Percentiles rank a stretch among this genome's conserved stretches.
phyloP scores from a whole-genome alignment of 2,113 vertebrate species.

The Anguilla rostrata region DNA sequence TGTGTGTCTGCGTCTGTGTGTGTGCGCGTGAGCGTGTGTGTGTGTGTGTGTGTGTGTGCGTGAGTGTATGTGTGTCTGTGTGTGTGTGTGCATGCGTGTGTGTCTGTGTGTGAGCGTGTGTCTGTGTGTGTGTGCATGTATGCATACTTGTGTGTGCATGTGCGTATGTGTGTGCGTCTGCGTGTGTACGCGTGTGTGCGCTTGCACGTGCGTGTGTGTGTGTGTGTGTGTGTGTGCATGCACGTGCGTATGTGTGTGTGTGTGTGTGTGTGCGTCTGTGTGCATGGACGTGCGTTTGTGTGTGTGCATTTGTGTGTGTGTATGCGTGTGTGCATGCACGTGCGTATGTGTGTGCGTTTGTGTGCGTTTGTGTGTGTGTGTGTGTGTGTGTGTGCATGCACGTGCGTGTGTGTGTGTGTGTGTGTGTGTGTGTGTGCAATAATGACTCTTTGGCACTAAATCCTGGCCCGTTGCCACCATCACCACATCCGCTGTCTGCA shows the following conservation, averaged over 20 bases:
- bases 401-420: constrained; percentile 57
- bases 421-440: too few species aligned
- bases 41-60: not conserved
- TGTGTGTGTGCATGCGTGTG: constrained; percentile 6
- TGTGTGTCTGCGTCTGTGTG: not conserved
- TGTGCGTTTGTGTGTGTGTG: constrained; percentile 2
- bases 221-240: too few species aligned
- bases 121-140: constrained; percentile 37
- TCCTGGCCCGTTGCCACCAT: too few species aligned
- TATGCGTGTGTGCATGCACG: not conserved
- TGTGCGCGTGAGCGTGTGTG: not conserved
- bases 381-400: constrained; percentile 55
- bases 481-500: too few species aligned
- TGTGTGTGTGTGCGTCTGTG: too few species aligned
- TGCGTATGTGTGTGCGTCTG: constrained; percentile 67
- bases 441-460: too few species aligned
- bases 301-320: not conserved
- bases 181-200: too few species aligned
- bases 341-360: not conserved
- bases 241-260: too few species aligned
- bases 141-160: constrained; percentile 34
- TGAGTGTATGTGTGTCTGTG: not conserved
- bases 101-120: not conserved
- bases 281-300: not conserved
- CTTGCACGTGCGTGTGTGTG: too few species aligned